Percentiles rank a stretch among this genome's conserved stretches.
Conservation (phyloP, 2,888 invertebrate species). For the Balanococcus diminutus region DNA sequence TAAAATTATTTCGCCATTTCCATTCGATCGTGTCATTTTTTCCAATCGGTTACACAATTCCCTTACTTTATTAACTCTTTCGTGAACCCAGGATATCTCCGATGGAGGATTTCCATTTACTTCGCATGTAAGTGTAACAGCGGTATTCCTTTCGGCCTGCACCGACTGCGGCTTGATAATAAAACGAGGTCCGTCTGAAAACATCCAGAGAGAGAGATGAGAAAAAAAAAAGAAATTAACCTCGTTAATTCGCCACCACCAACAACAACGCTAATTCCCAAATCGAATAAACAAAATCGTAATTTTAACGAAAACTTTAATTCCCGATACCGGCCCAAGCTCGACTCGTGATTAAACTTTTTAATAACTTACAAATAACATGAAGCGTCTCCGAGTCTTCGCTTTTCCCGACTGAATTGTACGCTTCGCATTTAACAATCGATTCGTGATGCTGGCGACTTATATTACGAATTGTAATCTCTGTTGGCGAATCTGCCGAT, state of each 20-base stretch:
- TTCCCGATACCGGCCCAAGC: neutral
- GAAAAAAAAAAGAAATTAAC: neutral
- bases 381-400: conserved; percentile 85
- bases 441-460: conserved; percentile 83
- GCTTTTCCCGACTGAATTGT: conserved; percentile 88
- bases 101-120: conserved; percentile 90
- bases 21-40: neutral
- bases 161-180: conserved; percentile 76
- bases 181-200: conserved; percentile 81
- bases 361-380: conserved; percentile 81
- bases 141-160: conserved; percentile 82
- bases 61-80: conserved; percentile 70
- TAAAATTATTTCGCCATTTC: no score
- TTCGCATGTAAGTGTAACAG: conserved; percentile 82
- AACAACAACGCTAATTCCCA: neutral
- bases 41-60: neutral
- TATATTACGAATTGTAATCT: conserved; percentile 79
- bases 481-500: conserved; percentile 76
- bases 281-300: neutral
- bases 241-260: neutral
- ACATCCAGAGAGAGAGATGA: neutral
- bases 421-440: conserved; percentile 88
- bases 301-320: neutral
- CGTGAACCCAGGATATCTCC: conserved; percentile 86
- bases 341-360: neutral